Percentiles rank a stretch among this genome's conserved stretches.
phyloP scores from a whole-genome alignment of 2,888 invertebrate genomes.

The Adineta ricciae region DNA sequence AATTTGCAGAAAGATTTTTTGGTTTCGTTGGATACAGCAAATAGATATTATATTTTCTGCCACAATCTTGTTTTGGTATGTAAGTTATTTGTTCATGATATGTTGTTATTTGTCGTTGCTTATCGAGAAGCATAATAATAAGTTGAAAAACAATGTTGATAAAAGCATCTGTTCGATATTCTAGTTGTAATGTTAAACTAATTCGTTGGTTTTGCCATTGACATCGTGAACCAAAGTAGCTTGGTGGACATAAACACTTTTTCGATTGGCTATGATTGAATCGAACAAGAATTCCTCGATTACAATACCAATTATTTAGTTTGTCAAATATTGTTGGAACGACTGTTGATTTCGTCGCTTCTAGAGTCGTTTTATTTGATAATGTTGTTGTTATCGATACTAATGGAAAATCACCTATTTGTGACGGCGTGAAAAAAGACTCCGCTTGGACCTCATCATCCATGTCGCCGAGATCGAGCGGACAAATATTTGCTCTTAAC shows the following conservation, averaged over 20 bases:
- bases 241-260: background rate
- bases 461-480: no score
- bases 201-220: constrained; percentile 15
- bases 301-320: background rate
- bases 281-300: background rate
- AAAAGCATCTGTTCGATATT: no score
- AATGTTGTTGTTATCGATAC: no score
- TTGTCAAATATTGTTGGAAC: background rate
- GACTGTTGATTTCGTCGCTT: no score
- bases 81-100: background rate
- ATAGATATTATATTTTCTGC: background rate
- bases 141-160: background rate
- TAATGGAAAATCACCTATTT: no score
- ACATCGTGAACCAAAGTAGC: background rate
- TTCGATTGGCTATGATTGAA: background rate
- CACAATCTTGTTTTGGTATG: background rate
- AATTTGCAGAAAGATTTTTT: background rate
- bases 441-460: no score
- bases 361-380: no score
- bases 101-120: background rate
- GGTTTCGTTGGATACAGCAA: background rate
- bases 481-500: no score
- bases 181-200: background rate
- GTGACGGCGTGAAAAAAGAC: no score
- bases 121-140: background rate